Evolutionary conservation across 2,113 vertebrate species (phyloP).

Genomic region (Nesogale talazaci): DNA sequence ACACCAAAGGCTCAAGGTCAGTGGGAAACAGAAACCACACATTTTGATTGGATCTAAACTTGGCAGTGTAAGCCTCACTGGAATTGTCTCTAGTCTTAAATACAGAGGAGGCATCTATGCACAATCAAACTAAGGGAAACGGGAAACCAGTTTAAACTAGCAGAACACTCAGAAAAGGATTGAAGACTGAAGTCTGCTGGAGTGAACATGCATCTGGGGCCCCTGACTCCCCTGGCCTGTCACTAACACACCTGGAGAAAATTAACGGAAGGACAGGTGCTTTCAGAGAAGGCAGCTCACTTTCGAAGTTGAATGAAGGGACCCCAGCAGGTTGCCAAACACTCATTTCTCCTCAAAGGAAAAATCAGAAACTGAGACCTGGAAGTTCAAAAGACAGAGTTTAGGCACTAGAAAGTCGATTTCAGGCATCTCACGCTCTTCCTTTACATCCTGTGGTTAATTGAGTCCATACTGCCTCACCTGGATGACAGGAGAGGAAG

Average conservation of each 20-base stretch:
- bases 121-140: slow-evolving; percentile 38
- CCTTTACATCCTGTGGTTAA: neutral
- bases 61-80: slow-evolving; percentile 50
- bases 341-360: neutral
- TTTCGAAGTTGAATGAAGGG: neutral
- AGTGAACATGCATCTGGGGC: neutral
- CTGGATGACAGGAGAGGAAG: neutral
- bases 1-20: slow-evolving; percentile 69
- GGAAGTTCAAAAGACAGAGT: neutral
- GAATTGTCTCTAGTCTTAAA: slow-evolving; percentile 46
- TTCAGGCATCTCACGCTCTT: slow-evolving; percentile 38
- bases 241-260: slow-evolving; percentile 9
- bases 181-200: neutral
- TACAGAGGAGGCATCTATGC: neutral
- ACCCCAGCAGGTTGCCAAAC: neutral
- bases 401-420: neutral
- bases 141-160: slow-evolving; percentile 53
- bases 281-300: neutral
- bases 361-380: neutral
- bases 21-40: slow-evolving; percentile 76
- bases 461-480: neutral
- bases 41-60: slow-evolving; percentile 70
- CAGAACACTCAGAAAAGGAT: slow-evolving; percentile 48
- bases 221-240: neutral
- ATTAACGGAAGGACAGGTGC: neutral